These are phyloP conservation scores for Drosophila barbarae DNA, from an alignment of 2,888 invertebrate species.

Conservation along the genomic window DNA sequence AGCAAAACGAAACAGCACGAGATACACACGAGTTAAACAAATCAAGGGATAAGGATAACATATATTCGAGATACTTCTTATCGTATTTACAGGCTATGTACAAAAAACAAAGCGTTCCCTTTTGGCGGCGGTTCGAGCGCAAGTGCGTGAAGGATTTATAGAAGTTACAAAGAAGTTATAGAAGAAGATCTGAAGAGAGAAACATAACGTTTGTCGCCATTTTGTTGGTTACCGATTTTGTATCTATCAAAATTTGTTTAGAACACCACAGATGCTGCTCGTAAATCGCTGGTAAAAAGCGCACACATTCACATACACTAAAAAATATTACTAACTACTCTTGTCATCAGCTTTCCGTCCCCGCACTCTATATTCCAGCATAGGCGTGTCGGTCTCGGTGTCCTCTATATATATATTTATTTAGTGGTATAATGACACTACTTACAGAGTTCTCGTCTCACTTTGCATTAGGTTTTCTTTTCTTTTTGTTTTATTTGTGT, in stretches of 20 bases:
- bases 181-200: conserved; percentile 8
- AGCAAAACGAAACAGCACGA: conserved; percentile 37
- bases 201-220: conserved; percentile 27
- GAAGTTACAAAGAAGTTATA: not conserved
- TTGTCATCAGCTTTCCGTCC: conserved; percentile 41
- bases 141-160: conserved; percentile 45
- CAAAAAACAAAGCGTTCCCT: conserved; percentile 51
- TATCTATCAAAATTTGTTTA: conserved; percentile 63
- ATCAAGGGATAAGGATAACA: conserved; percentile 29
- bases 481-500: not conserved
- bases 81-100: conserved; percentile 68
- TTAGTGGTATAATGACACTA: conserved; percentile 39
- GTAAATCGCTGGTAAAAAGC: conserved; percentile 69
- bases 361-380: conserved; percentile 34
- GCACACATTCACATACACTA: conserved; percentile 55
- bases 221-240: conserved; percentile 39
- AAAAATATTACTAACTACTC: conserved; percentile 67
- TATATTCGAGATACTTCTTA: conserved; percentile 29
- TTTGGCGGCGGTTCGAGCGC: conserved; percentile 51
- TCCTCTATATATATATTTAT: conserved; percentile 23
- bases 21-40: conserved; percentile 22
- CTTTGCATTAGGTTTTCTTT: conserved; percentile 6
- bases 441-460: conserved; percentile 26
- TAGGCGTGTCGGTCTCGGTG: conserved; percentile 12
- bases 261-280: conserved; percentile 70